Base-by-base conservation (phyloP, 2,113 vertebrate genomes). In the Psephotus haematonotus region DNA sequence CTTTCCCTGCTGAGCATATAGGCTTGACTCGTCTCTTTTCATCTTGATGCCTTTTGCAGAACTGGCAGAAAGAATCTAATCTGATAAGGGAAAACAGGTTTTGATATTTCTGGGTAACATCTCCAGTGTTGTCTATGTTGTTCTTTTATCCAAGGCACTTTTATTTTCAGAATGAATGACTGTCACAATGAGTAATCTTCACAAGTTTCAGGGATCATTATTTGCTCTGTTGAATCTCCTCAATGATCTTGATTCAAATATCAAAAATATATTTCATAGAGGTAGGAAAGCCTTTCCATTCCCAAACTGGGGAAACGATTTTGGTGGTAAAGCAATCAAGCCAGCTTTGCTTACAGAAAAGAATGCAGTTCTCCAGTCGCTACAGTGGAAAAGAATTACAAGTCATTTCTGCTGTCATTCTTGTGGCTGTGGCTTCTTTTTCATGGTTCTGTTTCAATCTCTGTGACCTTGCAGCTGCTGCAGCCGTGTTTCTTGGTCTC, bases 391-490 rank as follows among this genome's bases (percentile, higher is more conserved):
- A 87, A 87, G 82, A 43, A 74, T 17, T 50, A 33, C 11, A 1
- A 91, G 47, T 64, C 3, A 87, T 95, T 82, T 79, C 67, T 92
- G 43, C 67, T 72, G 78, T 83, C 1, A 1, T 82, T 92, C 77
- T 64, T 79, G 94, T 2, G 74, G 47, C 95, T 82, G 47, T 76
- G 83, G 65, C 89, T 95, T 96, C 93, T 89, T 82, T 84, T 95
- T 69, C 35, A 39, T 65, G 69, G 77, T 94, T 89, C 37, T 87
- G 8, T 82, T 89, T 95, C 93, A 79, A 4, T 81, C 75, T 67
- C 69, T 84, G 86, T 93, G 95, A 91, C 87, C 87, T 91, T 91
- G 81, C 83, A 96, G 89, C 88, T 93, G 95, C 89, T 95, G 77
- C 69, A 82, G 59, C 91, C 89, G 68, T 92, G 65, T 71, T 92